A percentile compares a stretch with the other conserved stretches of the same genome.
Conservation (phyloP, 2,797 vertebrate species). For the Onychomys arenicola region DNA sequence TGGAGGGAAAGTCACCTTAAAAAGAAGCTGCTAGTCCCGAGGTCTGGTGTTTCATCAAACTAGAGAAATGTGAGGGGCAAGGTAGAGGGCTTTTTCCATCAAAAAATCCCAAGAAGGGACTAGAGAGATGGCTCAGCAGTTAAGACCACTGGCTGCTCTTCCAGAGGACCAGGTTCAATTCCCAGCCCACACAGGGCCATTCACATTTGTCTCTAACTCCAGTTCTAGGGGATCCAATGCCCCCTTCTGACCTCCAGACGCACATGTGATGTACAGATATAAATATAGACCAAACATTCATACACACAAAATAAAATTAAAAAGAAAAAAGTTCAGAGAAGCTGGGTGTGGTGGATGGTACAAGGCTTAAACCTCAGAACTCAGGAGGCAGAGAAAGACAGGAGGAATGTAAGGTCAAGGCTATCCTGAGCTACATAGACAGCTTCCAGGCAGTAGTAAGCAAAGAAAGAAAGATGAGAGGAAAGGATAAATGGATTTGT, state of each 20-base stretch:
- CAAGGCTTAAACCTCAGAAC: no score
- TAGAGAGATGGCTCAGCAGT: no score
- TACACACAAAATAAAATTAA: background rate
- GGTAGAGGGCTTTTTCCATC: no score
- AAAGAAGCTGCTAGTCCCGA: conserved; percentile 15
- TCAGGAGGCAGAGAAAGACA: background rate
- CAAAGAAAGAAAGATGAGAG: background rate
- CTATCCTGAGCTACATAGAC: background rate
- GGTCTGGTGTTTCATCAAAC: background rate
- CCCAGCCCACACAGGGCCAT: background rate
- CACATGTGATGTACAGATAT: background rate
- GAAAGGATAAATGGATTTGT: background rate
- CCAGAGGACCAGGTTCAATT: background rate
- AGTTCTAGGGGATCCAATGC: background rate
- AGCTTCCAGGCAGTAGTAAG: background rate
- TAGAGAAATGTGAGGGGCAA: background rate
- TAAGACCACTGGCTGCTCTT: background rate
- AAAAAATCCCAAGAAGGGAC: background rate
- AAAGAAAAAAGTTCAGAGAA: background rate
- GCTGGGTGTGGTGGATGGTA: background rate
- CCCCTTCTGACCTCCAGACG: background rate
- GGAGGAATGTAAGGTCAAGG: no score
- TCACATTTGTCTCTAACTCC: background rate
- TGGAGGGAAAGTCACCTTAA: background rate
- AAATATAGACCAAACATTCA: background rate